Conservation (phyloP, 2,888 invertebrate genomes). For the Drosophila formosana region DNA sequence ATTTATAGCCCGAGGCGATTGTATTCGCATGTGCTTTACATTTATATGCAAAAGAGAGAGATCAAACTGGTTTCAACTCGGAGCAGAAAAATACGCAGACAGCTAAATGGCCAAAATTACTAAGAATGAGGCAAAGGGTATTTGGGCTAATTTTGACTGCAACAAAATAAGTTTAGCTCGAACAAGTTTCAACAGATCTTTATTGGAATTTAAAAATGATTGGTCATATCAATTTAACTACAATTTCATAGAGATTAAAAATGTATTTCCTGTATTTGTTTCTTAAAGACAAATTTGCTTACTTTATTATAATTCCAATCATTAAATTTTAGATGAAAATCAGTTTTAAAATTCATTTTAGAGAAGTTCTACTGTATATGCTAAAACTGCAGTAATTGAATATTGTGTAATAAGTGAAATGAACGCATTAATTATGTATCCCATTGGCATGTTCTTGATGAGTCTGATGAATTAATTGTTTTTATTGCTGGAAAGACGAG, state of each 20-base stretch:
- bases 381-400: not conserved
- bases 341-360: not conserved
- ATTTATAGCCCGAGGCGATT: not conserved
- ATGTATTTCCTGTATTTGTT: too few relatives aligned
- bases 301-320: too few relatives aligned
- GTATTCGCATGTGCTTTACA: not conserved
- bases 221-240: not conserved
- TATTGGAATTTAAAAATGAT: not conserved
- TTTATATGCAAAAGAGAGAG: conserved; percentile 19
- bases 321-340: not conserved
- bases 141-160: not conserved
- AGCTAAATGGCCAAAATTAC: not conserved
- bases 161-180: not conserved
- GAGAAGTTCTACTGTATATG: not conserved
- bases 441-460: conserved; percentile 2
- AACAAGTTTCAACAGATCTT: not conserved
- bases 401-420: not conserved
- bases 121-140: not conserved
- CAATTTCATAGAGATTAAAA: too few relatives aligned
- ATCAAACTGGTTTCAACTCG: conserved; percentile 9
- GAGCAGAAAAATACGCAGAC: not conserved
- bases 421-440: not conserved
- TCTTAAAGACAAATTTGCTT: too few relatives aligned
- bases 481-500: conserved; percentile 1
- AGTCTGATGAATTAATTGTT: not conserved